Evolutionary conservation across 2,113 vertebrate genomes (phyloP).

Genomic region (Chrysochloris asiatica): DNA sequence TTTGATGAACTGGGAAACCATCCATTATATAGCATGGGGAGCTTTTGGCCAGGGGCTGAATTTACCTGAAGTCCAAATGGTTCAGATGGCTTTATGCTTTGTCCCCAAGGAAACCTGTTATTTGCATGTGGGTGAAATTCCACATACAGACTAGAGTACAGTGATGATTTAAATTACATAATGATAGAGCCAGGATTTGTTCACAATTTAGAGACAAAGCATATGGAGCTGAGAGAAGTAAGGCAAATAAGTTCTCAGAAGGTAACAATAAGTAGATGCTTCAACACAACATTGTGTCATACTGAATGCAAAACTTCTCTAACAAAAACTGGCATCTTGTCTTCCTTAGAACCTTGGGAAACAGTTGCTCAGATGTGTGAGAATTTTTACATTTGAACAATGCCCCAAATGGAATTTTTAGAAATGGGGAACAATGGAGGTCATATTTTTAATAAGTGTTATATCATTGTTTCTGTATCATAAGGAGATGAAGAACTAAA

Average conservation of each 20-base stretch:
- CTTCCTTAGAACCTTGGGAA: conserved; percentile 57
- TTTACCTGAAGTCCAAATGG: conserved; percentile 15
- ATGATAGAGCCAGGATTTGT: conserved; percentile 12
- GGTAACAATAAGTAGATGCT: conserved; percentile 54
- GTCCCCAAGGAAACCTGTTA: not conserved
- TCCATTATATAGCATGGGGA: not conserved
- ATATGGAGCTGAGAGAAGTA: conserved; percentile 51
- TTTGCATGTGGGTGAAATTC: conserved; percentile 41
- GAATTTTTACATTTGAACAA: conserved; percentile 57
- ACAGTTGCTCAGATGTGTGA: conserved; percentile 48
- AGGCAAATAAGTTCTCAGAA: conserved; percentile 64
- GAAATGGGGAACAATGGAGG: conserved; percentile 48
- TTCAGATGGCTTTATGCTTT: conserved; percentile 5
- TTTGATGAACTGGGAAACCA: conserved; percentile 31
- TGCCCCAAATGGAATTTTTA: conserved; percentile 59
- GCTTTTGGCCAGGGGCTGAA: not conserved
- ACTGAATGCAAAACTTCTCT: conserved; percentile 59
- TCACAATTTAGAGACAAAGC: conserved; percentile 47
- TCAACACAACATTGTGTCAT: conserved; percentile 49
- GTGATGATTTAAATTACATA: conserved; percentile 14
- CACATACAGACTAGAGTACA: not conserved
- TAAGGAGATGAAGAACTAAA: conserved; percentile 44
- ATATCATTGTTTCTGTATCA: conserved; percentile 53
- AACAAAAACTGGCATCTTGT: conserved; percentile 57
- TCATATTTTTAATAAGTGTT: conserved; percentile 40